Evolutionary conservation across 1,140 invertebrate species (phyloP), one percentile per base, ranked within the genome.

Genomic region (Brachionus koreanus): DNA sequence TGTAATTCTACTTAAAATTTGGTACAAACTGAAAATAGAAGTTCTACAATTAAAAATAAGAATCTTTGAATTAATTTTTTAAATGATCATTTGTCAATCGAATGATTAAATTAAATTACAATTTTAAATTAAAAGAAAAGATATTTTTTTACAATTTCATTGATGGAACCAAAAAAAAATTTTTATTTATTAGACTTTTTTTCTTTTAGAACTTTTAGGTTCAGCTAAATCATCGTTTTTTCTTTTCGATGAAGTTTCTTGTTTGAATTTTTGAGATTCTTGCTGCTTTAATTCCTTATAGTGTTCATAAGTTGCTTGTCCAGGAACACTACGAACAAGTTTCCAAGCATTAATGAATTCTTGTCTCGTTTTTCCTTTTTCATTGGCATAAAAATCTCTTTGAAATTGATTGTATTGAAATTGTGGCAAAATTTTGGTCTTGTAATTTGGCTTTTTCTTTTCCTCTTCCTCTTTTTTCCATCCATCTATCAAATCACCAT

Each of bases 321-420:
- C 61, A 35, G 61, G 61, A 25, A 65, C 61, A 65, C 23, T 29
- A 3, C 61, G 61, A 25, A 65, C 61, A 65, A 65, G 61, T 12
- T 35, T 65, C 61, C 61, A 65, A 33, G 61, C 61, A 33, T 35
- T 33, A 25, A 29, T 65, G 13, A 65, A 65, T 35, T 65, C 61
- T 33, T 65, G 7, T 65, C 29, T 65, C 1, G 61, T 65, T n/a
- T 65, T 65, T 29, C 61, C 61, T 35, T 65, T 65, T 65, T 65
- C 61, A 65, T 65, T 65, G 9, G 61, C 61, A 65, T 16, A 65
- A 65, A 65, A 65, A 65, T 65, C 61, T 29, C 61, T 25, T 35
- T 65, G 61, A 33, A 65, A 65, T 65, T 65, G 61, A 65, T 65
- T 65, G 13, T 65, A 65, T 35, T 65, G 61, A 65, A 65, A 65